Percentiles rank a stretch among this genome's conserved stretches.
Evolutionary conservation across 2,888 invertebrate genomes (phyloP).

Genomic region (Alitta virens): DNA sequence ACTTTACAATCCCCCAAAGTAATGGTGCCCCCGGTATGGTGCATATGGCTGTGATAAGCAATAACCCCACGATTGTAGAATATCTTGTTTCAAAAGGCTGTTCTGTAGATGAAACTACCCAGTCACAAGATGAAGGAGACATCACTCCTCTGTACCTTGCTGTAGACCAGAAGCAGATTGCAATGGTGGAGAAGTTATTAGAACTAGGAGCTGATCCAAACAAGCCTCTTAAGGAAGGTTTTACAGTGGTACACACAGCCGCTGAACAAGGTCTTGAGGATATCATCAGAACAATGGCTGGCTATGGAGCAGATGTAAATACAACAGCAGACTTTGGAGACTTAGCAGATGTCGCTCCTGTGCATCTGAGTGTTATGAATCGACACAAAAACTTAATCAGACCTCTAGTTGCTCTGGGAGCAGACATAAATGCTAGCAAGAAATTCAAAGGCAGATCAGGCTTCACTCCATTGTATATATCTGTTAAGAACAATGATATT

Average conservation of each 20-base stretch:
- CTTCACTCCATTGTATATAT: constrained; percentile 38
- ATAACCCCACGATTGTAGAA: constrained; percentile 20
- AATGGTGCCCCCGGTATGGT: constrained; percentile 19
- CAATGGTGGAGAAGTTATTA: constrained; percentile 21
- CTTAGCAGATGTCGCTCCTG: constrained; percentile 25
- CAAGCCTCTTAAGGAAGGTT: constrained; percentile 26
- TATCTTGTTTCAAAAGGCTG: constrained; percentile 17
- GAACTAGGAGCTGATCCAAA: constrained; percentile 26
- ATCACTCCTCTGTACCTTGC: constrained; percentile 31
- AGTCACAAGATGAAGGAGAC: constrained; percentile 24
- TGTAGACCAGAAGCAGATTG: constrained; percentile 21
- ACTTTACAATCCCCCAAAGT: constrained; percentile 17
- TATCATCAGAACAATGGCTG: constrained; percentile 19
- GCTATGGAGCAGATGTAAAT: constrained; percentile 15
- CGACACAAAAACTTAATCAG: constrained; percentile 14
- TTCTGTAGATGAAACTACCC: constrained; percentile 17
- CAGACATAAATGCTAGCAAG: constrained; percentile 23
- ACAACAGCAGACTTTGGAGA: constrained; percentile 26
- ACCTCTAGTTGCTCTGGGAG: constrained; percentile 13
- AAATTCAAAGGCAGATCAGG: constrained; percentile 18
- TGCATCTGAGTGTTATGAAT: constrained; percentile 30
- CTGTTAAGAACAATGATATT: constrained; percentile 33
- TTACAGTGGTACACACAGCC: constrained; percentile 29
- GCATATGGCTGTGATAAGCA: constrained; percentile 26
- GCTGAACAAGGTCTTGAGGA: constrained; percentile 26